These are phyloP conservation scores for Aquatica leii DNA, from an alignment of 2,888 invertebrate genomes.

Conservation along the genomic window DNA sequence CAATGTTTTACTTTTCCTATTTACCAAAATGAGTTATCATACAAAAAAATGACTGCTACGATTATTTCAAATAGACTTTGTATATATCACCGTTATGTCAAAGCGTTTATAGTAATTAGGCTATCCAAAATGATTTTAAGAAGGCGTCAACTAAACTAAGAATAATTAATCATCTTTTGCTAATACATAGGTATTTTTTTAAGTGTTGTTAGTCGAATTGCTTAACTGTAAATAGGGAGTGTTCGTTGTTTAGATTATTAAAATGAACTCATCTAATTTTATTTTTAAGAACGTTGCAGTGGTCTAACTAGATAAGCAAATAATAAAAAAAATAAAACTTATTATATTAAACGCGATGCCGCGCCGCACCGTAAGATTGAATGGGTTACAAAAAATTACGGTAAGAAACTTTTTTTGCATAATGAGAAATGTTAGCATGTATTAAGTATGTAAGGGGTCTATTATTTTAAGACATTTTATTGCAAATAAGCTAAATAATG, in stretches of 20 bases:
- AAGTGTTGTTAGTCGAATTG: slow-evolving; percentile 35
- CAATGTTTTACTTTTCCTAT: too few species aligned
- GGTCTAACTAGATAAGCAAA: slow-evolving; percentile 26
- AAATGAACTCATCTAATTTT: slow-evolving; percentile 26
- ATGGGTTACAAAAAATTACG: too few species aligned
- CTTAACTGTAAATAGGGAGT: slow-evolving; percentile 36
- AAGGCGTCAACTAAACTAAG: slow-evolving; percentile 24
- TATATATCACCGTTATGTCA: slow-evolving; percentile 18
- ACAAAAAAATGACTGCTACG: too few species aligned
- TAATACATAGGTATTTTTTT: slow-evolving; percentile 26
- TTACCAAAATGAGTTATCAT: too few species aligned
- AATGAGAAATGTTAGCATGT: too few species aligned
- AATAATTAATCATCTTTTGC: slow-evolving; percentile 36
- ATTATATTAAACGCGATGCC: background rate
- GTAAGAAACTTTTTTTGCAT: too few species aligned
- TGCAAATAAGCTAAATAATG: too few species aligned
- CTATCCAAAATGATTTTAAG: slow-evolving; percentile 15
- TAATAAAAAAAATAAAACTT: slow-evolving; percentile 9
- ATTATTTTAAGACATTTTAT: too few species aligned
- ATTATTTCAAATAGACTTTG: background rate
- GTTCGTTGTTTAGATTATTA: slow-evolving; percentile 18
- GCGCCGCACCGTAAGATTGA: too few species aligned
- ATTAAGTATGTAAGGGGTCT: too few species aligned
- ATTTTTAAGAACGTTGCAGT: too few species aligned
- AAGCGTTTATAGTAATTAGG: slow-evolving; percentile 6